phyloP scores from a whole-genome alignment of 1,140 invertebrate species.

The Radopholus similis region DNA sequence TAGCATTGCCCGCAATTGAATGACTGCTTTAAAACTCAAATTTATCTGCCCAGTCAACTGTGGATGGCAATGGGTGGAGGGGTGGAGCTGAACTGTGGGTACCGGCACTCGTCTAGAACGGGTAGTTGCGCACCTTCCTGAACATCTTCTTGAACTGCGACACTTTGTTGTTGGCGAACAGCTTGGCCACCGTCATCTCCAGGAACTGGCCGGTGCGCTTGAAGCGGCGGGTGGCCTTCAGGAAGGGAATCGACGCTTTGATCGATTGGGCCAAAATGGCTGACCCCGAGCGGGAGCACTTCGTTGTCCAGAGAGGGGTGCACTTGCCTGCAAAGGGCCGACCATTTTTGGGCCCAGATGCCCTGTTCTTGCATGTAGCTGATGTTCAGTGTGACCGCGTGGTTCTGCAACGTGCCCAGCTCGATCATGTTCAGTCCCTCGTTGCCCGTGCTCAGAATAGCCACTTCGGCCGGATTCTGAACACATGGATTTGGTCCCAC shows the following conservation, averaged over 20 bases:
- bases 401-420: slow-evolving; percentile 52
- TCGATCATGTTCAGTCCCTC: slow-evolving; percentile 59
- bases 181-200: slow-evolving; percentile 59
- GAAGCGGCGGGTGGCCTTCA: slow-evolving; percentile 56
- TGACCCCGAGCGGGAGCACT: slow-evolving; percentile 53
- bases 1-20: too few species aligned
- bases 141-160: slow-evolving; percentile 60
- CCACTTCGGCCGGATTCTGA: slow-evolving; percentile 51
- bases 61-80: too few species aligned
- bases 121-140: slow-evolving; percentile 53
- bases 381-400: slow-evolving; percentile 57
- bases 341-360: background rate
- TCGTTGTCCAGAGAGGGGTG: slow-evolving; percentile 55
- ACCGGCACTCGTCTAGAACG: too few species aligned
- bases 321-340: slow-evolving; percentile 37
- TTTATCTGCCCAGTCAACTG: too few species aligned
- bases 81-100: too few species aligned
- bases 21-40: too few species aligned
- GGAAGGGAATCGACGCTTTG: too few species aligned
- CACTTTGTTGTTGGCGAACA: slow-evolving; percentile 52
- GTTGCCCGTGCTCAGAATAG: slow-evolving; percentile 58
- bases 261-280: too few species aligned
- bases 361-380: slow-evolving; percentile 51
- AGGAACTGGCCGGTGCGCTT: slow-evolving; percentile 52
- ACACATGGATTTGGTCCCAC: background rate